Conservation (phyloP, 2,888 invertebrate genomes). For the Hypomecis atomaria region DNA sequence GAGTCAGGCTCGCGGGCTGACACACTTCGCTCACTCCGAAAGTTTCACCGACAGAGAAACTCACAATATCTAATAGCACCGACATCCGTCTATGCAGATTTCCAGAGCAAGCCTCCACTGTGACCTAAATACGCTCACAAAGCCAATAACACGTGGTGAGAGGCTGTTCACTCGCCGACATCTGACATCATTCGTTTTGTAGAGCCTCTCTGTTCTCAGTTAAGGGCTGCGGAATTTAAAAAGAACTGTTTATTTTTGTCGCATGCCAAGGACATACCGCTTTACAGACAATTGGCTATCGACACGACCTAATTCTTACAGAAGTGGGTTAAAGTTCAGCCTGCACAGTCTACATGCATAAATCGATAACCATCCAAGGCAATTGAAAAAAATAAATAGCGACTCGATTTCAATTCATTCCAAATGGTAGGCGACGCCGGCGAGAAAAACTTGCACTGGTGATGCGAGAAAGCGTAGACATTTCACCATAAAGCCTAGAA, state of each 20-base stretch:
- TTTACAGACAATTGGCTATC: slow-evolving; percentile 27
- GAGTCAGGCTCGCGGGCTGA: slow-evolving; percentile 65
- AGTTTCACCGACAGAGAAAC: slow-evolving; percentile 83
- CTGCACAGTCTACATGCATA: slow-evolving; percentile 16
- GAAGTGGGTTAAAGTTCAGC: slow-evolving; percentile 40
- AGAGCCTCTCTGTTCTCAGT: slow-evolving; percentile 21
- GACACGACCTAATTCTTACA: slow-evolving; percentile 26
- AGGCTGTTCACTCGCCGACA: slow-evolving; percentile 52
- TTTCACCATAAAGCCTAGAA: slow-evolving; percentile 83
- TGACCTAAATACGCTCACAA: slow-evolving; percentile 76
- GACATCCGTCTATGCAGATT: slow-evolving; percentile 84
- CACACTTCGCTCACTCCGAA: slow-evolving; percentile 79
- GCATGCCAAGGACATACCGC: slow-evolving; percentile 35
- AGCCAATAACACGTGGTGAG: slow-evolving; percentile 64
- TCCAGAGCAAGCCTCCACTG: slow-evolving; percentile 78
- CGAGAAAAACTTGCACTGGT: slow-evolving; percentile 81
- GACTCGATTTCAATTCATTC: slow-evolving; percentile 82
- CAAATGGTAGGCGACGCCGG: slow-evolving; percentile 63
- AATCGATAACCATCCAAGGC: slow-evolving; percentile 34
- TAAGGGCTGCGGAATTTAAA: slow-evolving; percentile 5
- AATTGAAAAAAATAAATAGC: slow-evolving; percentile 60
- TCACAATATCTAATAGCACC: slow-evolving; percentile 80
- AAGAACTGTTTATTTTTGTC: slow-evolving; percentile 8
- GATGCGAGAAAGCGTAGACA: slow-evolving; percentile 81
- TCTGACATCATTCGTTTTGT: slow-evolving; percentile 46